These are phyloP conservation scores for Cyrtonyx montezumae DNA, from an alignment of 2,113 vertebrate genomes.

Conservation along the genomic window DNA sequence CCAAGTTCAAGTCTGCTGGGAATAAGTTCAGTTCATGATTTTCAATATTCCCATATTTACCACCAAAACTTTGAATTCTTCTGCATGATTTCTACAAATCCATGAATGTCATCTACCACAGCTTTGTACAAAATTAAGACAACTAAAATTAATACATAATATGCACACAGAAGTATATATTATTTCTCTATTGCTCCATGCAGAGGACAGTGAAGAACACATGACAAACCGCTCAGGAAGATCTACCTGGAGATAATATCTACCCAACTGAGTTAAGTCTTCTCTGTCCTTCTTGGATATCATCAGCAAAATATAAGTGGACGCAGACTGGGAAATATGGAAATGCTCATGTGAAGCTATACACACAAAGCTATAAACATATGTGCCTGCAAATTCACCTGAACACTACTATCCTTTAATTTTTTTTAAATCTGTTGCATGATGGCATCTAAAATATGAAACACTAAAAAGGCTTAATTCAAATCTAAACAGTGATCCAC, in stretches of 20 bases:
- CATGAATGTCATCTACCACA: neutral
- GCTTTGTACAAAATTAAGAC: neutral
- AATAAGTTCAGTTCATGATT: neutral
- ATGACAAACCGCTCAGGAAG: rapidly evolving
- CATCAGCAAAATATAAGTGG: neutral
- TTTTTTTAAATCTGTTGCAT: neutral
- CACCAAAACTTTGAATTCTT: neutral
- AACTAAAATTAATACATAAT: neutral
- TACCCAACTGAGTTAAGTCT: neutral
- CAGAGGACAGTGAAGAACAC: neutral
- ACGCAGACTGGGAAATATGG: neutral
- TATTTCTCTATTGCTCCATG: neutral
- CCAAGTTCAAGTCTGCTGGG: neutral
- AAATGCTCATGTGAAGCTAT: neutral
- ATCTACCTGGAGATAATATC: neutral
- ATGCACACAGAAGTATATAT: neutral
- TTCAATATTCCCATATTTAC: neutral
- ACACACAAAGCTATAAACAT: neutral
- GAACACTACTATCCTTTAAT: neutral
- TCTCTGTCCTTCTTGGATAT: neutral
- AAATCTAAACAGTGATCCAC: neutral
- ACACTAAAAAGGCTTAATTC: neutral
- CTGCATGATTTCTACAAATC: neutral
- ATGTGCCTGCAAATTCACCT: rapidly evolving
- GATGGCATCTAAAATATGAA: neutral